Evolutionary conservation across 2,797 vertebrate species (phyloP), one percentile per base, ranked within the genome.

Genomic region (Anomalospiza imberbis): DNA sequence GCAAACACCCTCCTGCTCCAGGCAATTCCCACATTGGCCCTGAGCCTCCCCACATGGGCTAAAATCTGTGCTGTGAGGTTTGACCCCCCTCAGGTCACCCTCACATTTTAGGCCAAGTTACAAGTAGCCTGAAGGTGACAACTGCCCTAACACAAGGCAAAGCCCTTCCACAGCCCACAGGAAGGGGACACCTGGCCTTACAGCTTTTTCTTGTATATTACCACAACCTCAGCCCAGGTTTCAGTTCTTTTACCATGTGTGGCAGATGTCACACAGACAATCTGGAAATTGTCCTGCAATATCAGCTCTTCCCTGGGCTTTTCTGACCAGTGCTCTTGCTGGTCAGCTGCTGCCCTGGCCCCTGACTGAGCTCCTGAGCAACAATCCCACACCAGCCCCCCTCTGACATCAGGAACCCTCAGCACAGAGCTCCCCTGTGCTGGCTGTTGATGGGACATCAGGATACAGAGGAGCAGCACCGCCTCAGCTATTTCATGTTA

Each of bases 1-100:
- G 88, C 73, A 63, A 85, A 71, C 85, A 29, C 40, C 58, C 32
- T 74, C 34, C 82, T 50, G 67, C 89, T 85, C 78, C 82, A 34
- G 82, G 91, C 50, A 31, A 4, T 61, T 89, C 72, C 72, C 20
- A 0, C 1, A 2, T 67, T 75, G 80, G 86, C 77, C 10, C 2
- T 11, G 61, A 78, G 73, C 85, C 79, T 79, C 87, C 87, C 62
- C 53, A 34, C 4, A 0, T 22, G 32, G 32, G 53, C 45, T 74
- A 38, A 34, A 67, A 47, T 7, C 57, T 13, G 10, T 48, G 34
- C 79, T 36, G 40, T 12, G 77, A 55, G 54, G 38, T 80, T 79
- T 29, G 38, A 42, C 13, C n/a, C 54, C 53, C 29, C 53, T 73
- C 48, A 26, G 74, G 78, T 72, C 58, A 10, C 54, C 32, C 9